These are phyloP conservation scores for Melieria omissa DNA, from an alignment of 2,888 invertebrate genomes.

Conservation along the genomic window DNA sequence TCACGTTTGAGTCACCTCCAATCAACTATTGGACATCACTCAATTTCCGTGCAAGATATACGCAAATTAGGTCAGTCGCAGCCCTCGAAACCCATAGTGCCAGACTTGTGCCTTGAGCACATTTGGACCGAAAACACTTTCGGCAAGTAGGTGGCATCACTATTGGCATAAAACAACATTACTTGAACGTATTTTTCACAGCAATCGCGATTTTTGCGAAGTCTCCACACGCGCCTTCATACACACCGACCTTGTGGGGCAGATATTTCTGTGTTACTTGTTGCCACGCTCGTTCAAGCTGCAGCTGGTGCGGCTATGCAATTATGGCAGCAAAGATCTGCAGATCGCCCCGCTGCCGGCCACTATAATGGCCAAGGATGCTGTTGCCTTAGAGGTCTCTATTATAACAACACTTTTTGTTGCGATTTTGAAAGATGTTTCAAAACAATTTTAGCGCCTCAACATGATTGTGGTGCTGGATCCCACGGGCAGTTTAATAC, in stretches of 20 bases:
- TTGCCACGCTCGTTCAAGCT: constrained; percentile 68
- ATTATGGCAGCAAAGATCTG: constrained; percentile 71
- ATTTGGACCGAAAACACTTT: constrained; percentile 83
- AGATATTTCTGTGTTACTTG: constrained; percentile 84
- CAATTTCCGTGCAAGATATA: constrained; percentile 64
- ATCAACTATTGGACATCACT: constrained; percentile 59
- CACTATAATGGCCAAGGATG: constrained; percentile 84
- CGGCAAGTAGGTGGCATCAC: constrained; percentile 66
- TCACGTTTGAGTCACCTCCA: constrained; percentile 63
- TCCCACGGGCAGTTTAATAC: constrained; percentile 78
- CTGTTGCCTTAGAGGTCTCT: constrained; percentile 56
- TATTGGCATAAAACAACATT: not conserved
- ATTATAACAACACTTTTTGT: not conserved
- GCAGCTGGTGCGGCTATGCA: constrained; percentile 72
- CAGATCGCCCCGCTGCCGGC: constrained; percentile 81
- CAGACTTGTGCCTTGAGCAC: constrained; percentile 88
- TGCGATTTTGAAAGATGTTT: not conserved
- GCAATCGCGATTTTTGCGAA: constrained; percentile 69
- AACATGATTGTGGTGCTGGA: constrained; percentile 88
- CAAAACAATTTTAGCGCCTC: constrained; percentile 68
- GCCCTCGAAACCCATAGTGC: constrained; percentile 78
- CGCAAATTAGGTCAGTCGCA: constrained; percentile 68
- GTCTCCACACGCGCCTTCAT: constrained; percentile 82
- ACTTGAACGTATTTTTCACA: constrained; percentile 30
- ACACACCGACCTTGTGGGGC: constrained; percentile 86